Evolutionary conservation across 2,888 invertebrate species (phyloP), one percentile per base, ranked within the genome.

Genomic region (Bimastos eiseni): DNA sequence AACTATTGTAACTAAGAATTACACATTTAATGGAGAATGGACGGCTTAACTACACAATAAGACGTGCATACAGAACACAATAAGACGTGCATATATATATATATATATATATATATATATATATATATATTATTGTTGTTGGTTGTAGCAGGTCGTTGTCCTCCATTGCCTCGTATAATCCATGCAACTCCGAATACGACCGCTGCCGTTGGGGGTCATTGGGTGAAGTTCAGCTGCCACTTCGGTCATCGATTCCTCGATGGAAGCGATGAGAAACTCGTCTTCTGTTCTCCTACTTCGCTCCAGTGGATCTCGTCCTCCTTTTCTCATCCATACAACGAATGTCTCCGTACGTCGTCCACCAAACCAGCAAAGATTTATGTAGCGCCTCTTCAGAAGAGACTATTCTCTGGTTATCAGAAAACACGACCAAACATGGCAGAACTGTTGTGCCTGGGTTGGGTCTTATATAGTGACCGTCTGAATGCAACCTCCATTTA

Each of bases 161-260:
- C 49, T 33, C 89, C 89, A 36, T n/a, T 89, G n/a, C 89, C 89
- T 37, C 49, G 55, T 34, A 24, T 89, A 2, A n/a, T 19, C 36
- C 44, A 89, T 37, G 89, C 89, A 38, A 70, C 37, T 8, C 89
- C 89, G 21, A 89, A 70, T 37, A 89, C 89, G 30, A 89, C 49
- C 3, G 30, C 21, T 36, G 89, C 89, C 41, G 89, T 89, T 89
- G 89, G 89, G 19, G n/a, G 15, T 89, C 37, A 30, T 33, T 89
- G 89, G 49, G 49, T 41, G 38, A 89, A 37, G 38, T 89, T 41
- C 89, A 89, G 33, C 49, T 49, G 89, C 30, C n/a, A 89, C 33
- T 24, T n/a, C 36, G 37, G 89, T 30, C 33, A 89, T 36, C 5
- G 49, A 37, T 89, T 38, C 44, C 38, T n/a, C 5, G 49, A 89